These are phyloP conservation scores for Xiphophorus birchmanni DNA, from an alignment of 2,797 vertebrate species.

Conservation along the genomic window DNA sequence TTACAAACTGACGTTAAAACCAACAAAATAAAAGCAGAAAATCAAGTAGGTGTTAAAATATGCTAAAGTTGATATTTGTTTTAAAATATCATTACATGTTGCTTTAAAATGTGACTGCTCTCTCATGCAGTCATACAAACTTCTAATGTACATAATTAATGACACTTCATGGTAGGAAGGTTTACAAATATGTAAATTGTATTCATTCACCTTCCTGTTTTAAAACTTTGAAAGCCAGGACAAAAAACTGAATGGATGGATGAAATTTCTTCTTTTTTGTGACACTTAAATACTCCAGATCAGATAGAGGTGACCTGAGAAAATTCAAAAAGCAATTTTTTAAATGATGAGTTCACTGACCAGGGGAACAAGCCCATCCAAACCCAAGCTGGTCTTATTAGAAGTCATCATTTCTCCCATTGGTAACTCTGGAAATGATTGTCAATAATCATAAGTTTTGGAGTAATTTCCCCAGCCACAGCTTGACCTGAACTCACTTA, in stretches of 20 bases:
- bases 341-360: neutral
- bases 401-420: too few species aligned
- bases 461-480: neutral
- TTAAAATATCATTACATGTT: neutral
- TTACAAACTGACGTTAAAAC: slow-evolving; percentile 35
- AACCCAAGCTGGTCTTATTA: too few species aligned
- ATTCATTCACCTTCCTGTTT: neutral
- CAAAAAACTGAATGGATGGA: neutral
- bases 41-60: neutral
- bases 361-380: too few species aligned
- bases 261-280: neutral
- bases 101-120: neutral
- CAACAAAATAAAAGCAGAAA: slow-evolving; percentile 26
- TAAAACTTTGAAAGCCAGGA: neutral
- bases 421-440: too few species aligned
- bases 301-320: neutral
- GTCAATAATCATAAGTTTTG: neutral
- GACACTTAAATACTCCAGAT: neutral
- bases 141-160: neutral
- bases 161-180: neutral
- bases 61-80: neutral
- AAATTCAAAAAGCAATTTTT: neutral
- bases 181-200: neutral
- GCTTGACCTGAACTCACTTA: too few species aligned
- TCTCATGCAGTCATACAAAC: neutral